These are phyloP conservation scores for Heliocidaris tuberculata DNA, from an alignment of 35 echinoderm and acorn worm genomes.

Conservation along the genomic window DNA sequence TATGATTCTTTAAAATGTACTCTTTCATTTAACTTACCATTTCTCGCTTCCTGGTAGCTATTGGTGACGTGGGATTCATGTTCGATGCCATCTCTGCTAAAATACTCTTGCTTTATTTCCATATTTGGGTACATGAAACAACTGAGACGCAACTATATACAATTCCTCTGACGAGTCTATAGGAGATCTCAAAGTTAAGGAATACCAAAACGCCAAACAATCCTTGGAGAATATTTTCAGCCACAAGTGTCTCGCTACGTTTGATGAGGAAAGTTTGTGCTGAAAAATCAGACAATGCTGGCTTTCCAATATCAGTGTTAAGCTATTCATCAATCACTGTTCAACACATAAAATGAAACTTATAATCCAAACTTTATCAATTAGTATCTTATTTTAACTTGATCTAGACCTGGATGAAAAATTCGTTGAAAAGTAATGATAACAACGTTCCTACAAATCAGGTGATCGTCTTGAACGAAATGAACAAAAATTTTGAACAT, in stretches of 20 bases:
- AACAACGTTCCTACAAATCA: too few relatives aligned
- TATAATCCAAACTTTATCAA: too few relatives aligned
- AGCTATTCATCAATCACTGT: not conserved
- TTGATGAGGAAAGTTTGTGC: not conserved
- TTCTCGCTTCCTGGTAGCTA: not conserved
- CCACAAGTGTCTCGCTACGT: not conserved
- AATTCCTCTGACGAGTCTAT: too few relatives aligned
- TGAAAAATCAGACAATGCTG: not conserved
- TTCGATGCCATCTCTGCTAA: not conserved
- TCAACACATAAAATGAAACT: too few relatives aligned
- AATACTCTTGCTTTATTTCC: not conserved
- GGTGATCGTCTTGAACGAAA: too few relatives aligned
- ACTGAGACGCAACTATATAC: not conserved
- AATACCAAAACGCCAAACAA: too few relatives aligned
- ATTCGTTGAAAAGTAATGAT: too few relatives aligned
- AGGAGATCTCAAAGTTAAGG: too few relatives aligned
- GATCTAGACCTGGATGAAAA: too few relatives aligned
- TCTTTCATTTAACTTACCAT: not conserved
- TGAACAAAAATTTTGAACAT: too few relatives aligned
- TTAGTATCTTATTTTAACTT: too few relatives aligned
- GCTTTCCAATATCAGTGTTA: not conserved
- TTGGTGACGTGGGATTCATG: not conserved
- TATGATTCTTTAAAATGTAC: too few relatives aligned
- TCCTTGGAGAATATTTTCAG: not conserved
- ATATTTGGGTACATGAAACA: not conserved